These are phyloP conservation scores for Struthio camelus DNA, from an alignment of 2,113 vertebrate genomes.

Conservation along the genomic window DNA sequence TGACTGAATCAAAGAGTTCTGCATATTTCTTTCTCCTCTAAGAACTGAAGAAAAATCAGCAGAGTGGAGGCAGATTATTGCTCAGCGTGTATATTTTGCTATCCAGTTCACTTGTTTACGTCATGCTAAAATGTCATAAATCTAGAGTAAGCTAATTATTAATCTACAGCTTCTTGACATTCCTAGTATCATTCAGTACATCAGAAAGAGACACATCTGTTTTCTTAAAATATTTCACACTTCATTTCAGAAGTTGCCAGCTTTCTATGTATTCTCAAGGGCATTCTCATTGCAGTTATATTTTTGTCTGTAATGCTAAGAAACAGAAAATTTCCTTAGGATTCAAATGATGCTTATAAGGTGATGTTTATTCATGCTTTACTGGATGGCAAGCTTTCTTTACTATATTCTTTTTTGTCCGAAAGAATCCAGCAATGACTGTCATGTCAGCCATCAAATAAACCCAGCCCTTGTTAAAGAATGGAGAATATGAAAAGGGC, in stretches of 20 bases:
- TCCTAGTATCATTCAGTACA: neutral
- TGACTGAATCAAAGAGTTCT: neutral
- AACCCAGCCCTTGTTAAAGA: neutral
- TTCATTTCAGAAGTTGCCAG: neutral
- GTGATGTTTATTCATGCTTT: neutral
- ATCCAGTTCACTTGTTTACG: neutral
- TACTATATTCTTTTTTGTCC: neutral
- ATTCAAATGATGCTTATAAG: neutral
- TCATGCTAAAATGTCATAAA: neutral
- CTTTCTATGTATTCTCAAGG: neutral
- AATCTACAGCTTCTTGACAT: neutral
- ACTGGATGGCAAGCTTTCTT: neutral
- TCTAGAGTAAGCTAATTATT: neutral
- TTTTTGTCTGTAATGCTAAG: neutral
- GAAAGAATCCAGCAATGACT: neutral
- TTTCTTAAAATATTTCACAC: conserved; percentile 18
- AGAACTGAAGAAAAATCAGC: neutral
- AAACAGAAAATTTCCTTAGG: neutral
- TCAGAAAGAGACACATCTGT: conserved; percentile 1
- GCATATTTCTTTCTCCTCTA: neutral
- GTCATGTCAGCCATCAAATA: neutral
- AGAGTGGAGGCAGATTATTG: neutral
- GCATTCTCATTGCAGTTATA: neutral
- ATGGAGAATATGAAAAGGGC: neutral
- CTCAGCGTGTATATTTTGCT: neutral